A percentile compares a stretch with the other conserved stretches of the same genome.
These are phyloP conservation scores for Neoaliturus tenellus DNA, from an alignment of 2,888 invertebrate species.

Conservation along the genomic window DNA sequence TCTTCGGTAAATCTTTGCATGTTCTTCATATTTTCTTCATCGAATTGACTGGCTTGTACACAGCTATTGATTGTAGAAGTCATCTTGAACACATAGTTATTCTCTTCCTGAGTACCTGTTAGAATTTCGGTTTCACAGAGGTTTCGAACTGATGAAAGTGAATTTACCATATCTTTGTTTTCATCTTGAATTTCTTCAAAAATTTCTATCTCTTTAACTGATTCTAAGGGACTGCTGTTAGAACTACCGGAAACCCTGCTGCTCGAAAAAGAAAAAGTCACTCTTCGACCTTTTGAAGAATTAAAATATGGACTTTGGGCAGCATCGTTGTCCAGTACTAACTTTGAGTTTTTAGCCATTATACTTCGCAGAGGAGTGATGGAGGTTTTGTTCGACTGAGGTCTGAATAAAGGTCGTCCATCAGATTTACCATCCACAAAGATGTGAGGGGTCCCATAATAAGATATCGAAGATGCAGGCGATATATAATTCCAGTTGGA, in stretches of 20 bases:
- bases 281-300: background rate
- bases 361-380: conserved; percentile 31
- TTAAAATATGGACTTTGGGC: background rate
- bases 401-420: background rate
- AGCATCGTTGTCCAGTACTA: background rate
- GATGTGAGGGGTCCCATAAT: conserved; percentile 4
- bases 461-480: conserved; percentile 25
- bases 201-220: background rate
- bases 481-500: background rate
- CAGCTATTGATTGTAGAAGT: background rate
- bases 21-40: background rate
- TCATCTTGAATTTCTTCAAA: background rate
- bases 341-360: conserved; percentile 17
- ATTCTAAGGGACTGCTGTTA: background rate
- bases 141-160: background rate
- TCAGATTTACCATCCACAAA: background rate
- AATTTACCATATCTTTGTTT: background rate
- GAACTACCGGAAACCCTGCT: conserved; percentile 6
- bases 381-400: background rate
- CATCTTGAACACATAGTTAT: background rate
- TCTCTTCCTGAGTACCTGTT: background rate
- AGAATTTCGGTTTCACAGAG: background rate
- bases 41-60: background rate
- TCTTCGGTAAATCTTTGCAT: background rate
- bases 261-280: conserved; percentile 31